Evolutionary conservation across 2,797 vertebrate genomes (phyloP).

Genomic region (Bradypus variegatus): DNA sequence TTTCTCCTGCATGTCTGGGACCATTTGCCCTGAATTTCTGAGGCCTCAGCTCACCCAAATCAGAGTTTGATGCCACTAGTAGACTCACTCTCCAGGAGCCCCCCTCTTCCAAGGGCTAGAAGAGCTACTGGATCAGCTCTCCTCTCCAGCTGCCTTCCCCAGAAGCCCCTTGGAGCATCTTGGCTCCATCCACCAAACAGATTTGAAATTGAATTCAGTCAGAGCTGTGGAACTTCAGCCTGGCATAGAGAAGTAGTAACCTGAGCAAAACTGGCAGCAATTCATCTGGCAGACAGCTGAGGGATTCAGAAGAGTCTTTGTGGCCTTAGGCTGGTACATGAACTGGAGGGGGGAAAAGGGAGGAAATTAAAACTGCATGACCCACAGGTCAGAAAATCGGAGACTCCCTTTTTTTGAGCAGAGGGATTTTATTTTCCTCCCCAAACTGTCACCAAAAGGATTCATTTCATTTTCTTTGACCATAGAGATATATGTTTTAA

Average conservation of each 20-base stretch:
- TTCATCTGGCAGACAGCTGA: slow-evolving; percentile 44
- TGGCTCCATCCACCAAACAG: not conserved
- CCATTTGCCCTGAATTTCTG: not conserved
- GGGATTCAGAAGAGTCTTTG: slow-evolving; percentile 33
- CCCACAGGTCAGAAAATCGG: slow-evolving; percentile 51
- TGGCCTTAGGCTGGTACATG: slow-evolving; percentile 58
- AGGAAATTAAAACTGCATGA: slow-evolving; percentile 56
- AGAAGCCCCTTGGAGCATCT: not conserved
- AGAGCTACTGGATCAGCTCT: not conserved
- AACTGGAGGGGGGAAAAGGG: slow-evolving; percentile 43
- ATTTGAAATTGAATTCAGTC: not conserved
- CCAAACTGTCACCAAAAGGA: slow-evolving; percentile 9
- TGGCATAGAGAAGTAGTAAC: not conserved
- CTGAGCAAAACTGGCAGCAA: slow-evolving; percentile 49
- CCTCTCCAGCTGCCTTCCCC: not conserved
- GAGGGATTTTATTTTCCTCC: slow-evolving; percentile 45
- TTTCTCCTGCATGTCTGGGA: not conserved
- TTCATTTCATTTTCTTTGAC: slow-evolving; percentile 25
- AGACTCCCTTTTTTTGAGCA: slow-evolving; percentile 48
- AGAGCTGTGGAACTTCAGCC: not conserved
- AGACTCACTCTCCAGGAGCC: not conserved
- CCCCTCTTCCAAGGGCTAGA: not conserved
- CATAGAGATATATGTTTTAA: not conserved
- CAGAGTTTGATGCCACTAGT: not conserved
- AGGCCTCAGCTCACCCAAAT: not conserved